A percentile compares a stretch with the other conserved stretches of the same genome.
Conservation (phyloP, 2,797 vertebrate genomes). For the Remorina albescens region DNA sequence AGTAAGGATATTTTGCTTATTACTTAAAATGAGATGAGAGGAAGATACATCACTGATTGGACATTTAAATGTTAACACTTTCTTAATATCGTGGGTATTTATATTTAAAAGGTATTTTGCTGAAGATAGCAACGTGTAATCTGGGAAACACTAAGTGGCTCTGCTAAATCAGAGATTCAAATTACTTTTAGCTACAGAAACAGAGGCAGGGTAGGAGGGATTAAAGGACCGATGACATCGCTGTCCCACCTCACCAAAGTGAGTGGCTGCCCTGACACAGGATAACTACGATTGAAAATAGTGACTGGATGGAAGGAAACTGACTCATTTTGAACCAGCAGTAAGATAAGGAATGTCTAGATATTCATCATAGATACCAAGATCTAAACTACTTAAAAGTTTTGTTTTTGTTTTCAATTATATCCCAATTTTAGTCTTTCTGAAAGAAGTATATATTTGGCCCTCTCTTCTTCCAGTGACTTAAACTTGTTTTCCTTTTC, state of each 20-base stretch:
- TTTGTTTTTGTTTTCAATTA: background rate
- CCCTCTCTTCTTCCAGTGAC: background rate
- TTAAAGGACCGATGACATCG: conserved; percentile 33
- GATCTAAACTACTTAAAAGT: background rate
- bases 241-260: conserved; percentile 37
- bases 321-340: background rate
- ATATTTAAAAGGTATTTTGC: conserved; percentile 46
- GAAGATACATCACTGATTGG: conserved; percentile 1
- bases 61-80: background rate
- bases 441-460: no score
- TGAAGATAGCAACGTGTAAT: conserved; percentile 49
- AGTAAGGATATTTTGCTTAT: background rate
- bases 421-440: no score
- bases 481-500: background rate
- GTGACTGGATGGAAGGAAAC: background rate
- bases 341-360: background rate
- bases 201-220: background rate
- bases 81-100: conserved; percentile 30
- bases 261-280: conserved; percentile 22
- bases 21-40: conserved; percentile 13
- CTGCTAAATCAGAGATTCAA: conserved; percentile 38
- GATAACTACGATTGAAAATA: conserved; percentile 12
- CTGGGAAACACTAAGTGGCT: conserved; percentile 43
- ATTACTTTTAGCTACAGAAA: conserved; percentile 57
- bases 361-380: no score